Conservation (phyloP, 2,888 invertebrate genomes). For the Sarcophaga rosellei region DNA sequence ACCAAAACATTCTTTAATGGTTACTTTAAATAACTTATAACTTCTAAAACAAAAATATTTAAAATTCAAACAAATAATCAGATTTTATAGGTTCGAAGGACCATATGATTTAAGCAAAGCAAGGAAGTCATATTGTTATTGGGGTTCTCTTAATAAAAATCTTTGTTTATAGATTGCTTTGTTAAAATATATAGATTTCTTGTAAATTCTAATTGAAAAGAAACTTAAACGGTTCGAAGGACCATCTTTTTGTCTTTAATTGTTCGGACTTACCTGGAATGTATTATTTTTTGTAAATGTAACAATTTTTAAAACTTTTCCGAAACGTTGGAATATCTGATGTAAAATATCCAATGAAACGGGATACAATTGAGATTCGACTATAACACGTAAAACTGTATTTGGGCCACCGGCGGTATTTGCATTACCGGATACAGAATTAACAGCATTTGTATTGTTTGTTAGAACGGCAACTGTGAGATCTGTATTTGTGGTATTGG, state of each 20-base stretch:
- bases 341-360: slow-evolving; percentile 98
- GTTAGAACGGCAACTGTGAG: slow-evolving; percentile 81
- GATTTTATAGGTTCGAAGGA: no score
- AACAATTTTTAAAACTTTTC: slow-evolving; percentile 99
- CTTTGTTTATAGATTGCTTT: no score
- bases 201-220: no score
- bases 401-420: slow-evolving; percentile 89
- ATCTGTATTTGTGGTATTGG: slow-evolving; percentile 78
- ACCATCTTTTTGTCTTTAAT: not conserved
- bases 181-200: no score
- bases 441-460: slow-evolving; percentile 80
- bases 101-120: no score
- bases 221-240: not conserved
- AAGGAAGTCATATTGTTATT: no score
- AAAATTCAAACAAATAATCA: no score
- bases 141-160: no score
- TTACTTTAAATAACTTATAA: no score
- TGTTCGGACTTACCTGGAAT: slow-evolving; percentile 80
- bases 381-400: slow-evolving; percentile 98
- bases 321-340: slow-evolving; percentile 98
- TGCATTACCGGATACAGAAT: slow-evolving; percentile 82
- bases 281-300: slow-evolving; percentile 99
- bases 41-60: no score
- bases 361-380: slow-evolving; percentile 99
- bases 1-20: no score